Evolutionary conservation across 2,113 vertebrate species (phyloP).

Genomic region (Mustela nigripes): DNA sequence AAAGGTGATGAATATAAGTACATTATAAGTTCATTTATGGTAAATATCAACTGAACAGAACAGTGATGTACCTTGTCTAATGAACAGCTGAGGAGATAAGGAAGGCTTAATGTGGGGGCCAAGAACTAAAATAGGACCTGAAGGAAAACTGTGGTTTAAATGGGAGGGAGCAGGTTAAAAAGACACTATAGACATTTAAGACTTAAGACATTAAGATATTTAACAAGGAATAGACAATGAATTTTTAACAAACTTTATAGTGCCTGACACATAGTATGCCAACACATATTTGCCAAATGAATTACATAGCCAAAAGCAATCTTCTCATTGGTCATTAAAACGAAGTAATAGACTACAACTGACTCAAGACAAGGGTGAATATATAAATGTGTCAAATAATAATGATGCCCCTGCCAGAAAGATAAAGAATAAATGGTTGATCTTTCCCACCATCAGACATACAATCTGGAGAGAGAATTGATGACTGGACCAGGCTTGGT

Average conservation of each 20-base stretch:
- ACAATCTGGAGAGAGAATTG: neutral
- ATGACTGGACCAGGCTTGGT: neutral
- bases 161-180: neutral
- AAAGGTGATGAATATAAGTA: slow-evolving; percentile 19
- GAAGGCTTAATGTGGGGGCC: neutral
- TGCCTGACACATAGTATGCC: neutral
- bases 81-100: slow-evolving; percentile 12
- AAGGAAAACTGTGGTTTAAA: neutral
- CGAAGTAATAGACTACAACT: slow-evolving; percentile 8
- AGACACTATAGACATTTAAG: neutral
- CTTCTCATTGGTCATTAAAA: slow-evolving; percentile 11
- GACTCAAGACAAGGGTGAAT: slow-evolving; percentile 20
- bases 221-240: neutral
- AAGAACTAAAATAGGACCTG: neutral
- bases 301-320: slow-evolving; percentile 30
- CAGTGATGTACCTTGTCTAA: neutral
- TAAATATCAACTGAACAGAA: neutral
- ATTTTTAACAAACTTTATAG: slow-evolving; percentile 13
- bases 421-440: neutral
- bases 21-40: slow-evolving; percentile 14
- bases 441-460: neutral
- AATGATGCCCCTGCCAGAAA: neutral
- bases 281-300: slow-evolving; percentile 30
- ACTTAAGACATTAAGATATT: neutral
- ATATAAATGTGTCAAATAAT: slow-evolving; percentile 39